These are phyloP conservation scores for Plagodis pulveraria DNA, from an alignment of 2,888 invertebrate species.

Conservation along the genomic window DNA sequence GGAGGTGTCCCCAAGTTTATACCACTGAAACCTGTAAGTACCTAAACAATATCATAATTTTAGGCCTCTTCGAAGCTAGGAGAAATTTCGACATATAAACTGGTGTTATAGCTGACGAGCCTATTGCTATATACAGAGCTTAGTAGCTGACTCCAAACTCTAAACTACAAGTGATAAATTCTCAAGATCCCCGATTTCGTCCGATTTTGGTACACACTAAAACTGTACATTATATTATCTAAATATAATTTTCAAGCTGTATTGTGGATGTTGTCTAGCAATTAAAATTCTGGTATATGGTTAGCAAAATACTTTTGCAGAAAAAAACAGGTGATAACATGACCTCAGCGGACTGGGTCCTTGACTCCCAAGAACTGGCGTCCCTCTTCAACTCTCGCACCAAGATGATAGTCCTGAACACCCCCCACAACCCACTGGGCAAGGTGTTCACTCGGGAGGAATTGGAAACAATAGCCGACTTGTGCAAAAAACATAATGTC, in stretches of 20 bases:
- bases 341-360: conserved; percentile 94
- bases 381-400: conserved; percentile 94
- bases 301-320: conserved; percentile 1
- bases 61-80: not conserved
- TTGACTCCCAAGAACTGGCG: conserved; percentile 93
- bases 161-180: too few relatives aligned
- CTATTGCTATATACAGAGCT: too few relatives aligned
- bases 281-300: too few relatives aligned
- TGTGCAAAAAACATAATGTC: conserved; percentile 23
- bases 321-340: conserved; percentile 76
- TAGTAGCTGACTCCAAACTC: too few relatives aligned
- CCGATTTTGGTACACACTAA: too few relatives aligned
- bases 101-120: too few relatives aligned
- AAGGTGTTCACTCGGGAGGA: conserved; percentile 92
- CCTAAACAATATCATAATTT: not conserved
- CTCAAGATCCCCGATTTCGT: too few relatives aligned
- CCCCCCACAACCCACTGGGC: conserved; percentile 98
- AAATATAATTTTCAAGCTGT: too few relatives aligned
- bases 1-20: conserved; percentile 95
- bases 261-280: too few relatives aligned
- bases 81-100: too few relatives aligned
- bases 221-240: too few relatives aligned
- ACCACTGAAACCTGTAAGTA: conserved; percentile 90
- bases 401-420: conserved; percentile 97
- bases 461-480: conserved; percentile 12